phyloP scores from a whole-genome alignment of 2,113 vertebrate genomes.

The Aviceda subcristata region DNA sequence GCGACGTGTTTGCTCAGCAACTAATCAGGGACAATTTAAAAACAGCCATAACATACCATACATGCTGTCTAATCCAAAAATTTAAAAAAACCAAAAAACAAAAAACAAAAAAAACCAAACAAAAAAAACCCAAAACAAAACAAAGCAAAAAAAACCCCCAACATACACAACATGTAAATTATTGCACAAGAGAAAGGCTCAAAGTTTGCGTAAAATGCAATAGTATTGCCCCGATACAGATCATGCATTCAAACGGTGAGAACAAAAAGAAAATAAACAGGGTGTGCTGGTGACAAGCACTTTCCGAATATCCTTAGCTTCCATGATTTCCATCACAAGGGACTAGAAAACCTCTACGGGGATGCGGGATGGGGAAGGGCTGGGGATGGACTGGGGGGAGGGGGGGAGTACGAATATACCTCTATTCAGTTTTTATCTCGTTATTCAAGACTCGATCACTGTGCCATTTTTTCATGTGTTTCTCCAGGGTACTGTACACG shows the following conservation, averaged over 20 bases:
- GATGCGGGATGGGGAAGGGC: slow-evolving; percentile 66
- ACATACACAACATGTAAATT: slow-evolving; percentile 99
- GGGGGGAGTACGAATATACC: slow-evolving; percentile 79
- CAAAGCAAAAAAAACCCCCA: slow-evolving; percentile 44
- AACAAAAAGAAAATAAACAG: slow-evolving; percentile 83
- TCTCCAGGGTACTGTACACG: slow-evolving; percentile 99
- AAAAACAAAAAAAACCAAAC: neutral
- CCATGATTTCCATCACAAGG: slow-evolving; percentile 85
- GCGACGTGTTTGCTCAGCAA: slow-evolving; percentile 97
- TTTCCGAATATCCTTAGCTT: slow-evolving; percentile 87
- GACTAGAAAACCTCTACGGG: slow-evolving; percentile 94
- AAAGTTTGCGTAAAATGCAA: slow-evolving; percentile 99
- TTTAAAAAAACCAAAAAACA: neutral
- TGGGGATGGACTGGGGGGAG: slow-evolving; percentile 49
- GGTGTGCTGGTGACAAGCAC: slow-evolving; percentile 95
- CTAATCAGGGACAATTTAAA: slow-evolving; percentile 96
- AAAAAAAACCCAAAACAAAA: no score
- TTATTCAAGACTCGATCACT: slow-evolving; percentile 99
- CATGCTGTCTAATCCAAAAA: slow-evolving; percentile 97
- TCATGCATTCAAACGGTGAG: slow-evolving; percentile 99
- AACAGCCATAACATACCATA: slow-evolving; percentile 98
- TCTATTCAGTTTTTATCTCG: slow-evolving; percentile 99
- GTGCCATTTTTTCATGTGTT: slow-evolving; percentile 99
- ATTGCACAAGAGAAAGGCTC: slow-evolving; percentile 99
- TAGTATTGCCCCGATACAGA: slow-evolving; percentile 99